A percentile compares a stretch with the other conserved stretches of the same genome.
phyloP scores from a whole-genome alignment of 2,797 vertebrate species.

The Lerista edwardsae region DNA sequence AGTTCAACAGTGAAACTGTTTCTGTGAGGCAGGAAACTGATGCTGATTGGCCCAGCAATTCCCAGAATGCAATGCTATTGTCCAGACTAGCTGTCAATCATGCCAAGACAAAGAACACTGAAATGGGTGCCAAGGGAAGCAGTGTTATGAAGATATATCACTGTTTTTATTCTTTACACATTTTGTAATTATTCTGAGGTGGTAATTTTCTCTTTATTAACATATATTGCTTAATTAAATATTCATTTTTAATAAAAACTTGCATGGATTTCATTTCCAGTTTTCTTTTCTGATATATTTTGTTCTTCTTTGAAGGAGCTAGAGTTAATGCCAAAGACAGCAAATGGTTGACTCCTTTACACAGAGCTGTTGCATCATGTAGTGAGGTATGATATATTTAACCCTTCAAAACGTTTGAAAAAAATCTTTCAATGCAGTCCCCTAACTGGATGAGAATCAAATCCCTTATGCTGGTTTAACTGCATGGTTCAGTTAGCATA shows the following conservation, averaged over 20 bases:
- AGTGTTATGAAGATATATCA: no score
- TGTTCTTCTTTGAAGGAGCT: slow-evolving; percentile 86
- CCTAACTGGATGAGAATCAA: not conserved
- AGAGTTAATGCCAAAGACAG: slow-evolving; percentile 99
- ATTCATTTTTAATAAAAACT: not conserved
- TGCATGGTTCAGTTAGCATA: slow-evolving; percentile 15
- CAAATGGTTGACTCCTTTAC: slow-evolving; percentile 99
- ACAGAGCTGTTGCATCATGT: slow-evolving; percentile 97
- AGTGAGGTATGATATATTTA: slow-evolving; percentile 87
- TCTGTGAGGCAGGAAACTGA: no score
- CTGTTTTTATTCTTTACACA: no score
- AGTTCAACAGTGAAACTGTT: no score
- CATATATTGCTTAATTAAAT: not conserved
- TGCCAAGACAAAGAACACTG: no score
- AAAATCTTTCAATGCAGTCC: not conserved
- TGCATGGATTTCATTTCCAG: not conserved
- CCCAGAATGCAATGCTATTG: no score
- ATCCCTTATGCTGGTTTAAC: slow-evolving; percentile 8
- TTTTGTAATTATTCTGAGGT: not conserved
- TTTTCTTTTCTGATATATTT: slow-evolving; percentile 10
- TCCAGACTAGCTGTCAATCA: no score
- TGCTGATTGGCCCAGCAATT: no score
- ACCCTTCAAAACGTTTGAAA: slow-evolving; percentile 31
- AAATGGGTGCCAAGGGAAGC: no score
- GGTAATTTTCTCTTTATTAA: not conserved